A percentile compares a stretch with the other conserved stretches of the same genome.
Conservation (phyloP, 1,140 invertebrate species). For the Cheumatopsyche charites region DNA sequence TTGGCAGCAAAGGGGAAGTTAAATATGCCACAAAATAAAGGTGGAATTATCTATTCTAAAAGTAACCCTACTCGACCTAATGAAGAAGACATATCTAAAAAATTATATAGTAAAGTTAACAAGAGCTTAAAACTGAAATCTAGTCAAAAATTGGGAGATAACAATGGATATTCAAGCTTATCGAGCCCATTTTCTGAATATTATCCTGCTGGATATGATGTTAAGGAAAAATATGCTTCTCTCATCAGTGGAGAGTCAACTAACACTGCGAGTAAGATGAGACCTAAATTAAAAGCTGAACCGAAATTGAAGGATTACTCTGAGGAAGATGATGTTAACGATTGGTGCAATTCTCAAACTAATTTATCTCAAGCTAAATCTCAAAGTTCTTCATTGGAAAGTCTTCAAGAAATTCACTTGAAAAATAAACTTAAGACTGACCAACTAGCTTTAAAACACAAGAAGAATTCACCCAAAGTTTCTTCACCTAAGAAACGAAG, state of each 20-base stretch:
- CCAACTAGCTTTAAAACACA: conserved; percentile 57
- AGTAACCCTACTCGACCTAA: conserved; percentile 59
- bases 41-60: conserved; percentile 59
- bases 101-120: conserved; percentile 33
- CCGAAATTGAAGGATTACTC: conserved; percentile 66
- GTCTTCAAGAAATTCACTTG: conserved; percentile 58
- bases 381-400: conserved; percentile 61
- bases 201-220: conserved; percentile 46
- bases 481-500: conserved; percentile 28
- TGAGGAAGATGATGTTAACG: conserved; percentile 62
- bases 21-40: conserved; percentile 61
- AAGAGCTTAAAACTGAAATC: conserved; percentile 42
- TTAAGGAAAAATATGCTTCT: conserved; percentile 46
- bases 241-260: conserved; percentile 50
- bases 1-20: conserved; percentile 68
- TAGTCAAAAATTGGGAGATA: conserved; percentile 32
- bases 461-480: conserved; percentile 53
- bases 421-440: conserved; percentile 61
- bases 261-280: conserved; percentile 62
- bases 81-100: conserved; percentile 48
- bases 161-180: conserved; percentile 44
- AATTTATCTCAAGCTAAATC: conserved; percentile 57
- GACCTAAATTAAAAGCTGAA: conserved; percentile 73
- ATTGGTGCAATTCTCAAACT: conserved; percentile 46
- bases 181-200: conserved; percentile 44